A percentile compares a stretch with the other conserved stretches of the same genome.
These are phyloP conservation scores for Herminia tarsipennalis DNA, from an alignment of 2,888 invertebrate genomes.

Conservation along the genomic window DNA sequence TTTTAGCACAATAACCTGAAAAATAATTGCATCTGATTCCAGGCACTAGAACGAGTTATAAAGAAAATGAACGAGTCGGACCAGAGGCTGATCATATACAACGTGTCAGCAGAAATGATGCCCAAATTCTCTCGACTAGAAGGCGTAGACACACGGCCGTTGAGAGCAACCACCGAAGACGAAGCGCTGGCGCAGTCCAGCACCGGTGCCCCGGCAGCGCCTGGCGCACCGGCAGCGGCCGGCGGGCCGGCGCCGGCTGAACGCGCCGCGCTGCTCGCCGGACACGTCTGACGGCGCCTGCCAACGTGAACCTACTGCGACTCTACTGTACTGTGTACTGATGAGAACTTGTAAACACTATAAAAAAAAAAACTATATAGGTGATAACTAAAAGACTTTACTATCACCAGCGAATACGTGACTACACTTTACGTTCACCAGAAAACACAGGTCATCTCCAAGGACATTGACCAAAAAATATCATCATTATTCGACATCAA, in stretches of 20 bases:
- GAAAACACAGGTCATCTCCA: no score
- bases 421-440: no score
- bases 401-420: no score
- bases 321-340: no score
- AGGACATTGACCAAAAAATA: no score
- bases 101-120: slow-evolving; percentile 55
- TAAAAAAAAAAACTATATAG: no score
- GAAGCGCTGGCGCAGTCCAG: slow-evolving; percentile 32
- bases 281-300: neutral
- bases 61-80: slow-evolving; percentile 81
- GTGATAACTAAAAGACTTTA: no score
- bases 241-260: no score
- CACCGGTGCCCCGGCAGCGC: slow-evolving; percentile 25
- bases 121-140: slow-evolving; percentile 44
- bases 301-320: no score
- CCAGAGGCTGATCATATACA: slow-evolving; percentile 81
- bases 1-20: no score
- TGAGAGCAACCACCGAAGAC: slow-evolving; percentile 27
- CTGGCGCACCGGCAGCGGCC: neutral
- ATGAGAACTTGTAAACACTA: no score
- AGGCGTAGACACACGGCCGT: slow-evolving; percentile 51
- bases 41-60: slow-evolving; percentile 86
- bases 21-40: slow-evolving; percentile 39
- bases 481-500: no score
- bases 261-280: slow-evolving; percentile 4